A percentile compares a stretch with the other conserved stretches of the same genome.
phyloP scores from a whole-genome alignment of 2,113 vertebrate species.

The Mirounga angustirostris region DNA sequence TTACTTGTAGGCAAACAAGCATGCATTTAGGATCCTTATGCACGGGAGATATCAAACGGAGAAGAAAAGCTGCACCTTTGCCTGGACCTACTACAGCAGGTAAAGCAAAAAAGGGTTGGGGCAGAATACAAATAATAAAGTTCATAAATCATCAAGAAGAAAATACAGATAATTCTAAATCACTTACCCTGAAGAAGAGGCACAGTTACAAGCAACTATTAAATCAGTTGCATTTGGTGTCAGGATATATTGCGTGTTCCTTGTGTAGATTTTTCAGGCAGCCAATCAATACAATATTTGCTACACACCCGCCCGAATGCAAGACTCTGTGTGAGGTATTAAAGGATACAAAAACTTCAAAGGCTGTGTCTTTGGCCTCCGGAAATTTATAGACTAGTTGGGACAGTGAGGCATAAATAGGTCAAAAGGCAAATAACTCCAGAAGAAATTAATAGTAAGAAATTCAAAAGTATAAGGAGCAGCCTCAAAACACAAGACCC shows the following conservation, averaged over 20 bases:
- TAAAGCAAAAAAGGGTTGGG: conserved; percentile 84
- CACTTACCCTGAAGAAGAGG: neutral
- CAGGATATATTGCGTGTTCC: neutral
- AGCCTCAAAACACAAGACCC: neutral
- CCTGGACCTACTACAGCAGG: conserved; percentile 92
- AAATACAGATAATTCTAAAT: conserved; percentile 24
- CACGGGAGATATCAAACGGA: conserved; percentile 97
- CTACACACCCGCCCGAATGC: neutral
- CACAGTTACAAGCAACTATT: neutral
- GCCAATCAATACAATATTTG: neutral
- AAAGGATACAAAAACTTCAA: neutral
- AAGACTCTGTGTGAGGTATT: neutral
- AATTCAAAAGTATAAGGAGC: neutral
- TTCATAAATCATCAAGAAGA: neutral
- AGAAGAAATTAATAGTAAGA: neutral
- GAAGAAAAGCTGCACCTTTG: conserved; percentile 96
- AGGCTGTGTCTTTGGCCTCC: neutral
- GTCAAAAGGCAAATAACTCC: neutral
- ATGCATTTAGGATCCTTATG: conserved; percentile 97
- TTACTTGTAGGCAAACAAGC: conserved; percentile 96
- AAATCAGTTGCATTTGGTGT: neutral
- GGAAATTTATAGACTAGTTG: neutral
- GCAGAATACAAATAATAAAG: accelerated
- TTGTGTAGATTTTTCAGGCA: neutral
- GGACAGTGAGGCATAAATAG: neutral